Evolutionary conservation across 2,797 vertebrate species (phyloP).

Genomic region (Amblyraja radiata): DNA sequence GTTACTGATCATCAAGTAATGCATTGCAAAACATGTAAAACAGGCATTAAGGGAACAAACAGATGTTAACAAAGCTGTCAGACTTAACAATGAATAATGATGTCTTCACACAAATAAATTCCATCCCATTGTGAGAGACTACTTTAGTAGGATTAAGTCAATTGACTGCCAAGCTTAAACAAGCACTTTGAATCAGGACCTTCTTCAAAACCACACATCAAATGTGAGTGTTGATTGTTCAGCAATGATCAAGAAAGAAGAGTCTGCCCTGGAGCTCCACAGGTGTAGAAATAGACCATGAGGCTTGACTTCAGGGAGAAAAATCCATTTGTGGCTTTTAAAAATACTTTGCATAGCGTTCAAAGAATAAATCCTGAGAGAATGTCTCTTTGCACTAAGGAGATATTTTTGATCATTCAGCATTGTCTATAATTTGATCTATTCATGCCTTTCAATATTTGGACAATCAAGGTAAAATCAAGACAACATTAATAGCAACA

Average conservation of each 20-base stretch:
- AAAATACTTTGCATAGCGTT: conserved; percentile 23
- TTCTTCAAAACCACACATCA: conserved; percentile 36
- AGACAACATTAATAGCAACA: not conserved
- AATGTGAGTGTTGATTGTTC: conserved; percentile 33
- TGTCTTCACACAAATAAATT: conserved; percentile 35
- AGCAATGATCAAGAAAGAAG: conserved; percentile 5
- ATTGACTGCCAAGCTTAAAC: conserved; percentile 29
- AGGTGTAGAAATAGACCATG: conserved; percentile 8
- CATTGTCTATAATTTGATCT: not conserved
- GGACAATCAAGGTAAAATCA: not conserved
- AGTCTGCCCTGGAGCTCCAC: conserved; percentile 24
- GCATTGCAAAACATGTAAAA: conserved; percentile 42
- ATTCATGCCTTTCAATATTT: not conserved
- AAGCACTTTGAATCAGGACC: conserved; percentile 34
- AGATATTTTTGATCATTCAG: not conserved
- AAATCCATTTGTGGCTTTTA: conserved; percentile 37
- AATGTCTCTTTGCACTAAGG: not conserved
- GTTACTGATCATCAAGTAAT: conserved; percentile 24
- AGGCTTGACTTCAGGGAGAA: conserved; percentile 19
- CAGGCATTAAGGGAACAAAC: conserved; percentile 45
- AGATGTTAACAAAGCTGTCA: conserved; percentile 45
- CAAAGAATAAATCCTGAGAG: conserved; percentile 24
- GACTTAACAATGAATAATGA: conserved; percentile 44
- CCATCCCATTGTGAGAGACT: conserved; percentile 31
- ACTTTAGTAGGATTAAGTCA: conserved; percentile 37